Percentiles rank a stretch among this genome's conserved stretches.
phyloP scores from a whole-genome alignment of 1,140 invertebrate species.

The Parapsyche elsis region DNA sequence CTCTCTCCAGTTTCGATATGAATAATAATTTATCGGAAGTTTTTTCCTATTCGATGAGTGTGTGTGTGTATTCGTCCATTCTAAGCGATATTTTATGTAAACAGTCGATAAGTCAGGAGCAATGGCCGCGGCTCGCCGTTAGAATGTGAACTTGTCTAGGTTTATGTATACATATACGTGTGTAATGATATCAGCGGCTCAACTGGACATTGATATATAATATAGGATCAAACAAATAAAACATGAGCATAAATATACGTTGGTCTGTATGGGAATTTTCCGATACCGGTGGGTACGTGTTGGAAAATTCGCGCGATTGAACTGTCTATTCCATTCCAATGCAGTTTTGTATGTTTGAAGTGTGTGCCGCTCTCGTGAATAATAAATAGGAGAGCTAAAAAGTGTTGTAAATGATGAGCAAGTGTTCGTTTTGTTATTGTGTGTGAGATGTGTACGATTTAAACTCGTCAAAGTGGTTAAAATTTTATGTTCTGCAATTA shows the following conservation, averaged over 20 bases:
- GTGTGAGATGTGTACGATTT: too few species aligned
- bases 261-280: neutral
- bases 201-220: constrained; percentile 46
- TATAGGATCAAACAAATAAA: constrained; percentile 39
- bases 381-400: too few species aligned
- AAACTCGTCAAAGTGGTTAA: too few species aligned
- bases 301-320: too few species aligned
- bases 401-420: too few species aligned
- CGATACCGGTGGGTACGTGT: too few species aligned
- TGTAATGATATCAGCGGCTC: constrained; percentile 39
- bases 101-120: constrained; percentile 45
- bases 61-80: constrained; percentile 32
- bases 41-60: constrained; percentile 7
- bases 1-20: constrained; percentile 23
- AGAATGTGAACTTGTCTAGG: constrained; percentile 42
- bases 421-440: too few species aligned
- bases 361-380: too few species aligned
- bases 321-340: too few species aligned
- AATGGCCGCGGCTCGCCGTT: constrained; percentile 31
- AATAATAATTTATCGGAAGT: constrained; percentile 46
- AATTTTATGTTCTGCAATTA: too few species aligned
- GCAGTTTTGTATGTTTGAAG: too few species aligned
- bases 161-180: neutral
- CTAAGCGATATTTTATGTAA: constrained; percentile 44
- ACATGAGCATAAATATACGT: neutral